A percentile compares a stretch with the other conserved stretches of the same genome.
These are phyloP conservation scores for Jacana jacana DNA, from an alignment of 2,113 vertebrate genomes.

Conservation along the genomic window DNA sequence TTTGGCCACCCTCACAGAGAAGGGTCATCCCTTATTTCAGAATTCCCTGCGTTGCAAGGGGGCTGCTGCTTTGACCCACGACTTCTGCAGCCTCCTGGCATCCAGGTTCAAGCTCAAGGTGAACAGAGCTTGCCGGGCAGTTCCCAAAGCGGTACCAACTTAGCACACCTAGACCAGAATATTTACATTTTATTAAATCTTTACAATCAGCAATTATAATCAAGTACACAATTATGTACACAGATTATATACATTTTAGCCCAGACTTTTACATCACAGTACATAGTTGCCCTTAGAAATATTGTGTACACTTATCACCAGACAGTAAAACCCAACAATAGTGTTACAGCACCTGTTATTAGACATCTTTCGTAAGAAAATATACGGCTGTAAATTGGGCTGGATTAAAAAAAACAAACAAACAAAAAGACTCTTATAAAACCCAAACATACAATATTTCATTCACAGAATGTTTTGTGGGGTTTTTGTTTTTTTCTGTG, in stretches of 20 bases:
- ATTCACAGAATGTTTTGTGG: conserved; percentile 78
- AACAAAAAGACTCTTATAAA: conserved; percentile 73
- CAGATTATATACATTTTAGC: conserved; percentile 81
- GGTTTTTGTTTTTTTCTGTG: conserved; percentile 41
- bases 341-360: conserved; percentile 78
- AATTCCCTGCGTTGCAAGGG: fast-evolving
- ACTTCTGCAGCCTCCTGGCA: background rate
- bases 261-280: conserved; percentile 84
- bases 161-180: conserved; percentile 58
- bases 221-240: conserved; percentile 85
- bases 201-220: conserved; percentile 85
- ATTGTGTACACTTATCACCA: conserved; percentile 70
- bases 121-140: background rate
- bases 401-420: conserved; percentile 70
- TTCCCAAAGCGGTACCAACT: fast-evolving
- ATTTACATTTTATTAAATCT: conserved; percentile 89
- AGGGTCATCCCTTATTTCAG: no score
- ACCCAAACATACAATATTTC: conserved; percentile 77
- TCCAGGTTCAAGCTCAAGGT: background rate
- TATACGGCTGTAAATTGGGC: conserved; percentile 79
- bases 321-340: conserved; percentile 71
- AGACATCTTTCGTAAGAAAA: conserved; percentile 80
- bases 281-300: conserved; percentile 78
- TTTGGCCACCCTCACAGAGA: background rate
- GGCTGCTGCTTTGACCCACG: fast-evolving